Percentiles rank a stretch among this genome's conserved stretches.
Evolutionary conservation across 2,113 vertebrate species (phyloP).

Genomic region (Tragelaphus imberbis): DNA sequence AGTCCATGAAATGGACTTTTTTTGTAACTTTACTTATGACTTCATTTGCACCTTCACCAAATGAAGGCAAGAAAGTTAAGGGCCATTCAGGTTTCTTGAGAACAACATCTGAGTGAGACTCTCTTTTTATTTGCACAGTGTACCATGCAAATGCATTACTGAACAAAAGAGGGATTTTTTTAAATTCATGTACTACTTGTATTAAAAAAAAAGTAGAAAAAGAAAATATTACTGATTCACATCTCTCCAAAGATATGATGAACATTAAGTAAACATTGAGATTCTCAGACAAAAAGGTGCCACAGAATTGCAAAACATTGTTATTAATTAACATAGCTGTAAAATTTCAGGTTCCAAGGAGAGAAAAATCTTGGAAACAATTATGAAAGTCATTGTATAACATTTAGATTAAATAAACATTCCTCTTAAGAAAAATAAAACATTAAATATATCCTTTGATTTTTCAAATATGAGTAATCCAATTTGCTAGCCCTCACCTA

Average conservation of each 20-base stretch:
- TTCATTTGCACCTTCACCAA: background rate
- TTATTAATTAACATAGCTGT: constrained; percentile 13
- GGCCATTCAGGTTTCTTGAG: background rate
- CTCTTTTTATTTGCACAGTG: background rate
- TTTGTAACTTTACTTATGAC: background rate
- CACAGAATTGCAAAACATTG: background rate
- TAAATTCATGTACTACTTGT: background rate
- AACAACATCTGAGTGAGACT: background rate
- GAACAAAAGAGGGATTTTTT: background rate
- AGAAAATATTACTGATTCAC: constrained; percentile 3
- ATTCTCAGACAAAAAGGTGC: constrained; percentile 50
- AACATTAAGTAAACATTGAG: constrained; percentile 36
- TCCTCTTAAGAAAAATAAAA: constrained; percentile 21
- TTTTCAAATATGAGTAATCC: background rate
- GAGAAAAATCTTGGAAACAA: constrained; percentile 32
- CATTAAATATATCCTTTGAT: background rate
- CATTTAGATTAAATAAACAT: constrained; percentile 34
- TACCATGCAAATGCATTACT: background rate
- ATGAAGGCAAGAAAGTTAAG: background rate
- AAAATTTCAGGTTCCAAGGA: background rate
- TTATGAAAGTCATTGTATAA: constrained; percentile 31
- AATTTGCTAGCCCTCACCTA: background rate
- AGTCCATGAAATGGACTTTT: background rate
- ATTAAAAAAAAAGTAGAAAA: background rate
- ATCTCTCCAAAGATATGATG: background rate